phyloP scores from a whole-genome alignment of 2,113 vertebrate species.

The Stegastes partitus region DNA sequence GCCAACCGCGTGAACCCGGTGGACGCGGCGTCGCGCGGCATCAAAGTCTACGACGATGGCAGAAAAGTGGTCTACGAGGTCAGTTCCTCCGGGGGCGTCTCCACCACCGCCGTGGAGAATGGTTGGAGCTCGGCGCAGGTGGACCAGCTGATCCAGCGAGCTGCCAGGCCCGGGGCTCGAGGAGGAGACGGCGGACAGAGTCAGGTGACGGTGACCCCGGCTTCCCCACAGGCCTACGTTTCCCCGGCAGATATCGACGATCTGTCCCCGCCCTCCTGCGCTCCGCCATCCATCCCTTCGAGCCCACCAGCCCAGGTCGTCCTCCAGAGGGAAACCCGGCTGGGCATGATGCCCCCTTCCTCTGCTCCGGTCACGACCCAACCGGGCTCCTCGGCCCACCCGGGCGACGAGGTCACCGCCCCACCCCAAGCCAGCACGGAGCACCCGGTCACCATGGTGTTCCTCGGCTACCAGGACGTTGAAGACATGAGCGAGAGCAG shows the following conservation, averaged over 20 bases:
- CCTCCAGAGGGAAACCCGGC: slow-evolving; percentile 86
- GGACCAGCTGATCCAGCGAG: slow-evolving; percentile 92
- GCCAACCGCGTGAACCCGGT: slow-evolving; percentile 89
- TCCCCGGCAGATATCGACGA: slow-evolving; percentile 66
- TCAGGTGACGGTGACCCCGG: slow-evolving; percentile 83
- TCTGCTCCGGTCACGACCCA: slow-evolving; percentile 69
- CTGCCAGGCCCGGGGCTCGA: slow-evolving; percentile 85
- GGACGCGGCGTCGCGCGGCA: slow-evolving; percentile 91
- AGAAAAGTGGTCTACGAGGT: slow-evolving; percentile 97
- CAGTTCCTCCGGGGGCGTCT: slow-evolving; percentile 87
- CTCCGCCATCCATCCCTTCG: slow-evolving; percentile 77
- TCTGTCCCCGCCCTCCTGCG: slow-evolving; percentile 81
- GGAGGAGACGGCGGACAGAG: slow-evolving; percentile 80
- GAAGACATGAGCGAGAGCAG: slow-evolving; percentile 94
- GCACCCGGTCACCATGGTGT: slow-evolving; percentile 97
- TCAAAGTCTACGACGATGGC: slow-evolving; percentile 96
- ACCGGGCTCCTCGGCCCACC: slow-evolving; percentile 62
- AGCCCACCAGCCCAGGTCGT: slow-evolving; percentile 85
- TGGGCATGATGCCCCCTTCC: slow-evolving; percentile 76
- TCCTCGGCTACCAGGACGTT: slow-evolving; percentile 96
- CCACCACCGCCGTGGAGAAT: slow-evolving; percentile 90
- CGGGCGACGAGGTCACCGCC: slow-evolving; percentile 23
- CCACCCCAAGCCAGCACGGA: slow-evolving; percentile 83
- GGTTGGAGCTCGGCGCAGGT: slow-evolving; percentile 94
- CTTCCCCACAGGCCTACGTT: slow-evolving; percentile 48